Evolutionary conservation across 2,113 vertebrate genomes (phyloP).

Genomic region (Apistogramma diplotaenia): DNA sequence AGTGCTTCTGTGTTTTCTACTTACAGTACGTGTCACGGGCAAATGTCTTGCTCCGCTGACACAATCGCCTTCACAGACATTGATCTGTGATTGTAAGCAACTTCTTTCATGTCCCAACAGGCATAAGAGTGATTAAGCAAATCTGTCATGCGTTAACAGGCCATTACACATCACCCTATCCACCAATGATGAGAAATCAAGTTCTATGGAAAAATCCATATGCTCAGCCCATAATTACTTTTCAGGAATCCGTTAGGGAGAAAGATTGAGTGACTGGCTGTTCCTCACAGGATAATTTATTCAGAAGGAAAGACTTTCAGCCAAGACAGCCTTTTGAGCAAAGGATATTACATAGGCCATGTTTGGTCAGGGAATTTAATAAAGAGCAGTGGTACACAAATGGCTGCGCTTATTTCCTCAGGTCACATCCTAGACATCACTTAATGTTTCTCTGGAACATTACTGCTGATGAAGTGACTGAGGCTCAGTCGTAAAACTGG

Average conservation of each 20-base stretch:
- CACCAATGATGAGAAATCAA: constrained; percentile 65
- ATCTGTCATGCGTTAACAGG: constrained; percentile 68
- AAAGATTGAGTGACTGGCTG: constrained; percentile 52
- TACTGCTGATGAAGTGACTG: constrained; percentile 40
- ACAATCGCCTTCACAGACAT: constrained; percentile 42
- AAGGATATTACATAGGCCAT: constrained; percentile 3
- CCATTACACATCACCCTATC: constrained; percentile 62
- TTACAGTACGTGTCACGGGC: constrained; percentile 24
- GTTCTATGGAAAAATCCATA: constrained; percentile 69
- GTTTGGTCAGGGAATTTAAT: constrained; percentile 32
- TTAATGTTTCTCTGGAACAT: constrained; percentile 35
- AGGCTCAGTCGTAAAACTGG: constrained; percentile 52
- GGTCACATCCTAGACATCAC: constrained; percentile 22
- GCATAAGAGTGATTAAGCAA: constrained; percentile 50
- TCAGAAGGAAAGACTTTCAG: constrained; percentile 21
- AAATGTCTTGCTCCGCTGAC: constrained; percentile 32
- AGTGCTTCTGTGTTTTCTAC: neutral
- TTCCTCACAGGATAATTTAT: constrained; percentile 13
- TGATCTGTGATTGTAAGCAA: constrained; percentile 69
- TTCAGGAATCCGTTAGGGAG: constrained; percentile 42
- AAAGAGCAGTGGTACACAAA: constrained; percentile 19
- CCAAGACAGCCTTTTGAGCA: constrained; percentile 10
- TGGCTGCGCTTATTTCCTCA: constrained; percentile 23
- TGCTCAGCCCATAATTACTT: constrained; percentile 66
- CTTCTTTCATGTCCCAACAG: constrained; percentile 54